Conservation (phyloP, 1,140 invertebrate species). For the Hylaeus volcanicus region DNA sequence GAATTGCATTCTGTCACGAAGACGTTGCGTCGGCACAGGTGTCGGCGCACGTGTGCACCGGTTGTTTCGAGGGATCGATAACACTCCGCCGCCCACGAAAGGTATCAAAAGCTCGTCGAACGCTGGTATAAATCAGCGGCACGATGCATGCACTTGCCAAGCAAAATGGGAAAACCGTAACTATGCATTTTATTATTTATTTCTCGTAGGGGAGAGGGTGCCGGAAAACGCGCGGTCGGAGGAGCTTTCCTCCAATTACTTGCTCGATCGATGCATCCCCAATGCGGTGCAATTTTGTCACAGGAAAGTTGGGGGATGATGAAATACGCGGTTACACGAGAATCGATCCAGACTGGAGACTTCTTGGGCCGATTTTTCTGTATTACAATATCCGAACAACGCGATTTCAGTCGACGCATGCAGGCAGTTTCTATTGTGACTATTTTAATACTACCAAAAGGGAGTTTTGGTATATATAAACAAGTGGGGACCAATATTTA, state of each 20-base stretch:
- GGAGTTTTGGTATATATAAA: too few species aligned
- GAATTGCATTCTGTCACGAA: slow-evolving; percentile 19
- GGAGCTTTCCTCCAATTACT: too few species aligned
- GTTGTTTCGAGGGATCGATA: slow-evolving; percentile 79
- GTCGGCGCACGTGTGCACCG: slow-evolving; percentile 10
- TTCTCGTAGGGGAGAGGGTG: neutral
- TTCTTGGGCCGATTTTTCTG: too few species aligned
- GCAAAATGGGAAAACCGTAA: neutral
- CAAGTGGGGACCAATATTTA: too few species aligned
- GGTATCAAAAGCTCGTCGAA: slow-evolving; percentile 24
- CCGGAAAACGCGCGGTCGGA: neutral
- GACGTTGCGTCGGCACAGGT: slow-evolving; percentile 20
- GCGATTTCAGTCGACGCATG: too few species aligned
- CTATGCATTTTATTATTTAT: neutral
- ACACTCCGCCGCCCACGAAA: slow-evolving; percentile 72
- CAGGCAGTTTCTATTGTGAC: too few species aligned
- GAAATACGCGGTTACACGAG: too few species aligned
- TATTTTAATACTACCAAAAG: too few species aligned
- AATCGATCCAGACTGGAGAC: too few species aligned
- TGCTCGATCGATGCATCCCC: neutral
- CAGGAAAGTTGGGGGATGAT: neutral
- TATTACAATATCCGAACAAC: too few species aligned
- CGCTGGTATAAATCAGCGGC: neutral
- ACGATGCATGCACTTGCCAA: neutral
- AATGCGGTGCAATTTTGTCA: neutral